Evolutionary conservation across 1,140 invertebrate species (phyloP).

Genomic region (Drosophila carrolli): DNA sequence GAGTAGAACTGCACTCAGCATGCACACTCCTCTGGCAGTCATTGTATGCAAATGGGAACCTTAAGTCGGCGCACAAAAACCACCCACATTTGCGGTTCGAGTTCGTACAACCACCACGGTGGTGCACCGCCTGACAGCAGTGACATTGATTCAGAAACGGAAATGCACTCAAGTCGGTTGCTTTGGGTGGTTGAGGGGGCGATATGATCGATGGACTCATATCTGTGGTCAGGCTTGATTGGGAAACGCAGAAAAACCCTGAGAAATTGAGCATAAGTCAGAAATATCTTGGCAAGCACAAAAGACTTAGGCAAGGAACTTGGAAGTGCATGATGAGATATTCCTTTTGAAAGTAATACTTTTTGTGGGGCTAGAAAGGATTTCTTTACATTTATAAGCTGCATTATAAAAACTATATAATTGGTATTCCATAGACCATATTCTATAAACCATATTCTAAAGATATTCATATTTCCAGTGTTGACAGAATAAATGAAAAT

Average conservation of each 20-base stretch:
- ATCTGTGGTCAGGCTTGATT: slow-evolving; percentile 31
- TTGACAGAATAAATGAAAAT: no score
- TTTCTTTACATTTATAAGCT: no score
- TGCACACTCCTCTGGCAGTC: slow-evolving; percentile 55
- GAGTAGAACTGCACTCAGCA: slow-evolving; percentile 29
- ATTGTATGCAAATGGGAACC: slow-evolving; percentile 74
- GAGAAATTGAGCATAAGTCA: not conserved
- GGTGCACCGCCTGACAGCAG: slow-evolving; percentile 43
- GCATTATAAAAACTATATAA: no score
- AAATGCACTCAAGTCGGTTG: slow-evolving; percentile 70
- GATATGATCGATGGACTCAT: slow-evolving; percentile 46
- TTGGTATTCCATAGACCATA: no score
- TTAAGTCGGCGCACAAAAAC: slow-evolving; percentile 59
- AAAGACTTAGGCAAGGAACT: slow-evolving; percentile 45
- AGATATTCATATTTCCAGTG: no score
- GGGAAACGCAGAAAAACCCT: slow-evolving; percentile 11
- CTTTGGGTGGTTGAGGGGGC: slow-evolving; percentile 13
- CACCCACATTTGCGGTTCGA: slow-evolving; percentile 49
- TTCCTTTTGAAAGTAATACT: not conserved
- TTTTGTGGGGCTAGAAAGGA: no score
- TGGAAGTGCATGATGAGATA: not conserved
- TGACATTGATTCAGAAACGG: slow-evolving; percentile 80
- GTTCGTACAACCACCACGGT: slow-evolving; percentile 21
- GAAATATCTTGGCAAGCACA: not conserved
- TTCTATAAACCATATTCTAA: no score